A percentile compares a stretch with the other conserved stretches of the same genome.
Evolutionary conservation across 2,797 vertebrate genomes (phyloP).

Genomic region (Numenius phaeopus): DNA sequence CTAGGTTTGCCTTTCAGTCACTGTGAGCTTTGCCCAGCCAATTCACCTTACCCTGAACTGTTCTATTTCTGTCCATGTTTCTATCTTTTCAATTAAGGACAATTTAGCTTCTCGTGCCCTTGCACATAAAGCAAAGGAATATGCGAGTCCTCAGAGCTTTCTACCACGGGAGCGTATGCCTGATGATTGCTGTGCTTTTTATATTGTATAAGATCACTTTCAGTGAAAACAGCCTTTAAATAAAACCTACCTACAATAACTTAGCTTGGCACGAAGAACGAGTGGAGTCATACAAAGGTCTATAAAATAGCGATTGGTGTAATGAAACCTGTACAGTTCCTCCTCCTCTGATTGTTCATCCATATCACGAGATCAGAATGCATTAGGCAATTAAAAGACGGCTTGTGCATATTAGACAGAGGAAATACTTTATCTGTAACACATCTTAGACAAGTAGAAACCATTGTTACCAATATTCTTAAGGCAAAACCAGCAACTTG

Average conservation of each 20-base stretch:
- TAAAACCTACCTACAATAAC: background rate
- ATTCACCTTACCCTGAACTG: background rate
- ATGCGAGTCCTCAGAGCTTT: background rate
- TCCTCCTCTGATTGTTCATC: background rate
- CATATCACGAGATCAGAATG: background rate
- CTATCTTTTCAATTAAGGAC: background rate
- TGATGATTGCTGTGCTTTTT: background rate
- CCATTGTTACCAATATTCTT: background rate
- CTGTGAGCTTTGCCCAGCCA: background rate
- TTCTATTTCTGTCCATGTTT: background rate
- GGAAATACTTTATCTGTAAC: background rate
- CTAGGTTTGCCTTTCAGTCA: background rate
- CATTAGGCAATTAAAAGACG: background rate
- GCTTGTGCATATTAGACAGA: background rate
- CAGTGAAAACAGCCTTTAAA: background rate
- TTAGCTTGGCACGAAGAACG: background rate
- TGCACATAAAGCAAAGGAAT: background rate
- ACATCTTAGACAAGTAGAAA: background rate
- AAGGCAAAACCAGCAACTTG: background rate
- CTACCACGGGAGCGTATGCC: background rate
- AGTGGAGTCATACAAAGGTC: background rate
- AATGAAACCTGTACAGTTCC: background rate
- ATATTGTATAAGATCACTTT: background rate
- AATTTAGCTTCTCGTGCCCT: background rate
- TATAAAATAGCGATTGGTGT: background rate